Conservation (phyloP, 2,888 invertebrate species). For the Syrphus vitripennis region DNA sequence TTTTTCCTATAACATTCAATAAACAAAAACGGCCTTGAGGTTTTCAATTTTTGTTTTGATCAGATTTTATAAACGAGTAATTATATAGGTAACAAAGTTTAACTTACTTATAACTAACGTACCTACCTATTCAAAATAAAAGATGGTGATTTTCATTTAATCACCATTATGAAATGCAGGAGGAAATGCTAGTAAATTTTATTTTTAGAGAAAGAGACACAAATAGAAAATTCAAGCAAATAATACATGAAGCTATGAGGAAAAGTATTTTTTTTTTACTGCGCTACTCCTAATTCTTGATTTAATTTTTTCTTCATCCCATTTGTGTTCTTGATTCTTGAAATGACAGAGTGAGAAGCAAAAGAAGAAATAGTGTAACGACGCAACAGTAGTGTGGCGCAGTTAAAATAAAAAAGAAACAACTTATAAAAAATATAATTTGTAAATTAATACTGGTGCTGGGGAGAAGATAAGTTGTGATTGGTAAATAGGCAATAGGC, state of each 20-base stretch:
- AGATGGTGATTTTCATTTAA: background rate
- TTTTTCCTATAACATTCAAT: conserved; percentile 50
- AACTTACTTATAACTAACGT: too few relatives aligned
- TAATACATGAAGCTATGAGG: conserved; percentile 12
- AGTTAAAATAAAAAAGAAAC: conserved; percentile 22
- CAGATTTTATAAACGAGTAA: background rate
- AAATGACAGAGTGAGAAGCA: conserved; percentile 8
- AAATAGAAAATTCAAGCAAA: conserved; percentile 1
- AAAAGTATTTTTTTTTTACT: conserved; percentile 14
- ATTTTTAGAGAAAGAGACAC: conserved; percentile 48
- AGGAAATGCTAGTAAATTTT: conserved; percentile 8
- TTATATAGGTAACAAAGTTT: background rate
- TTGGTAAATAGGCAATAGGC: background rate
- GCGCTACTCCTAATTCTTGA: conserved; percentile 39
- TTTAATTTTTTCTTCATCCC: conserved; percentile 25
- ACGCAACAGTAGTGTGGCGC: conserved; percentile 57
- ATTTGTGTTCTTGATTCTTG: conserved; percentile 8
- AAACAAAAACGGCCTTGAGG: conserved; percentile 72
- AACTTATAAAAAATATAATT: conserved; percentile 17
- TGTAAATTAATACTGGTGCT: conserved; percentile 25
- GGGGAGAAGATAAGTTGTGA: background rate
- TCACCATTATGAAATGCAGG: background rate
- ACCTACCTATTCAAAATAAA: background rate
- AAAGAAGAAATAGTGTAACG: conserved; percentile 50
- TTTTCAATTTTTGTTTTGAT: conserved; percentile 13